Percentiles rank a stretch among this genome's conserved stretches.
Evolutionary conservation across 2,797 vertebrate species (phyloP).

Genomic region (Artibeus lituratus): DNA sequence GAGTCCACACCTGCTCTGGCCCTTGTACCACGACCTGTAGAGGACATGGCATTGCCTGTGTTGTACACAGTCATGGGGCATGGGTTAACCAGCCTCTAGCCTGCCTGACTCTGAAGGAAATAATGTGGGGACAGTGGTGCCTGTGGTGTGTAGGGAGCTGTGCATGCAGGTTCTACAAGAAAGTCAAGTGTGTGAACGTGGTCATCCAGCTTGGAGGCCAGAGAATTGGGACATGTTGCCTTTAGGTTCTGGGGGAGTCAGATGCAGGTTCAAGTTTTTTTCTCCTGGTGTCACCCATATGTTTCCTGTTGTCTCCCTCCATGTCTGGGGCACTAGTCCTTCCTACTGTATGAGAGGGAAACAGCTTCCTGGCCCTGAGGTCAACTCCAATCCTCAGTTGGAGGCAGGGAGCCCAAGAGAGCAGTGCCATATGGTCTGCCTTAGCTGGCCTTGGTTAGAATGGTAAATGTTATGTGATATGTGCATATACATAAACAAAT

Average conservation of each 20-base stretch:
- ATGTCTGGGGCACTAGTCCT: not conserved
- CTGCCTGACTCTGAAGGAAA: not conserved
- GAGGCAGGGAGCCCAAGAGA: not conserved
- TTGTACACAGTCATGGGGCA: fast-evolving
- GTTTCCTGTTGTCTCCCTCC: not conserved
- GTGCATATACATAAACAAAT: not conserved
- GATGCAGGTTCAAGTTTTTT: not conserved
- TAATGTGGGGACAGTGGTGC: fast-evolving
- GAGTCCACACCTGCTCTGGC: fast-evolving
- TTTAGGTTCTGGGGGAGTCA: fast-evolving
- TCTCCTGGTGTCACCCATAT: not conserved
- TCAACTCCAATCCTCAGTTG: not conserved
- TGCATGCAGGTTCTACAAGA: fast-evolving
- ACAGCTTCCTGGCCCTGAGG: not conserved
- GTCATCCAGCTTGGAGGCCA: fast-evolving
- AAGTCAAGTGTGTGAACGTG: fast-evolving
- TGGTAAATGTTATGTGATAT: not conserved
- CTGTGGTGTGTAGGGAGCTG: fast-evolving
- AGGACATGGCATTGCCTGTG: fast-evolving
- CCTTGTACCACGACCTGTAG: fast-evolving
- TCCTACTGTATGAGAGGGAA: not conserved
- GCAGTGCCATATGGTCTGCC: not conserved
- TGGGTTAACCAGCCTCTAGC: fast-evolving
- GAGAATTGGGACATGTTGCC: fast-evolving
- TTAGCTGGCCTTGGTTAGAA: not conserved